phyloP scores from a whole-genome alignment of 2,888 invertebrate genomes.

The Xylota sylvarum region DNA sequence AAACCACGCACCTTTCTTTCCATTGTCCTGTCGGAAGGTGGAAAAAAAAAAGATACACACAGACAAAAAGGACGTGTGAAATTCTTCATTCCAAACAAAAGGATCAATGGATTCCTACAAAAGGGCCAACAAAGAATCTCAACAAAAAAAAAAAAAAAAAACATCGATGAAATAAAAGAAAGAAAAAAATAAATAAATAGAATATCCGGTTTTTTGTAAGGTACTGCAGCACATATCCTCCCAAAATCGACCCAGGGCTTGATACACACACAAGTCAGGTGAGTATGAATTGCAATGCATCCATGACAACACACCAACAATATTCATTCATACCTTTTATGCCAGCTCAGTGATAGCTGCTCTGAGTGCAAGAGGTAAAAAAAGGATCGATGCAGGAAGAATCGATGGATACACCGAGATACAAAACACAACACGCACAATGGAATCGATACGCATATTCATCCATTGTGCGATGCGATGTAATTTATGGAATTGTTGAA shows the following conservation, averaged over 20 bases:
- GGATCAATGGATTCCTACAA: conserved; percentile 69
- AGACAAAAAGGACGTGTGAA: conserved; percentile 71
- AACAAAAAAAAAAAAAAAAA: conserved; percentile 42
- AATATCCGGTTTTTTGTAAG: conserved; percentile 74
- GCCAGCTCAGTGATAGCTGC: conserved; percentile 48
- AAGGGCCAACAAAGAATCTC: conserved; percentile 44
- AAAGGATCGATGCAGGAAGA: conserved; percentile 63
- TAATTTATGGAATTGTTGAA: conserved; percentile 72
- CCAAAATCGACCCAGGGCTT: conserved; percentile 21
- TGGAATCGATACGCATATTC: conserved; percentile 72
- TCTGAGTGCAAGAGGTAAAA: conserved; percentile 7
- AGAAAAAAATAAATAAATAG: conserved; percentile 38
- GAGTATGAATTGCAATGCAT: conserved; percentile 63
- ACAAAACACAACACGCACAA: conserved; percentile 52
- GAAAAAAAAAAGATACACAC: conserved; percentile 7
- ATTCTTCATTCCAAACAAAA: conserved; percentile 69
- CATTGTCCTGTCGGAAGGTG: conserved; percentile 40
- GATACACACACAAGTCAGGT: conserved; percentile 39
- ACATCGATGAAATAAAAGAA: no score
- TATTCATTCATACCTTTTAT: conserved; percentile 68
- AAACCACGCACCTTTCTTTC: conserved; percentile 67
- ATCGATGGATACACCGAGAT: conserved; percentile 35
- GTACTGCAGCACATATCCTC: conserved; percentile 43
- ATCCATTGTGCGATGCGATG: conserved; percentile 47
- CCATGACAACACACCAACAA: conserved; percentile 48